phyloP scores from a whole-genome alignment of 2,797 vertebrate genomes.

The Streptopelia turtur region DNA sequence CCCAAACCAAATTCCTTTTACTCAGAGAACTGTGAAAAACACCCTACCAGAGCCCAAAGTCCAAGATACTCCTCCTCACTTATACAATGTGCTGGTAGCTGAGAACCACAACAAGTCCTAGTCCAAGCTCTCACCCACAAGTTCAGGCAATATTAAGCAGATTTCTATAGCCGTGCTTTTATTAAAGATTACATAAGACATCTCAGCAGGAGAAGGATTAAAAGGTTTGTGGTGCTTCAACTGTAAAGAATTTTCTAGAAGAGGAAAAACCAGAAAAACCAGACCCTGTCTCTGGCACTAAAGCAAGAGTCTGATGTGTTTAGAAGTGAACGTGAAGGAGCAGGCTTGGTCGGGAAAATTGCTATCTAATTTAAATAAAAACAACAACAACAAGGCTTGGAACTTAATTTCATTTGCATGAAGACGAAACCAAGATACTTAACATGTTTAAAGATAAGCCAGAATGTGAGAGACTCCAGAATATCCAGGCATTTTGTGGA shows the following conservation, averaged over 20 bases:
- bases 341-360: not conserved
- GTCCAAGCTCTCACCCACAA: not conserved
- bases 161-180: not conserved
- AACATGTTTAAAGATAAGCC: not conserved
- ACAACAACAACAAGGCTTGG: not conserved
- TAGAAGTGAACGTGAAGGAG: not conserved
- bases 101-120: not conserved
- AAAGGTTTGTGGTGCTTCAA: not conserved
- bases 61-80: not conserved
- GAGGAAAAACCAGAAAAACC: conserved; percentile 19
- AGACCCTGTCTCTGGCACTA: not conserved
- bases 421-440: not conserved
- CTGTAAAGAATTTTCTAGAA: conserved; percentile 7
- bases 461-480: not conserved
- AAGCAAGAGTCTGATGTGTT: not conserved
- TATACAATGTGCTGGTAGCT: not conserved
- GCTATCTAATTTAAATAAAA: not conserved
- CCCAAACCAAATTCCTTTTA: not conserved
- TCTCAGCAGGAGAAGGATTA: not conserved
- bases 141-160: not conserved
- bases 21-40: not conserved
- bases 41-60: not conserved
- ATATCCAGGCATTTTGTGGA: not conserved
- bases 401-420: not conserved
- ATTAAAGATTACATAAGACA: not conserved